Conservation (phyloP, 1,140 invertebrate genomes). For the Leptinotarsa lineolata region DNA sequence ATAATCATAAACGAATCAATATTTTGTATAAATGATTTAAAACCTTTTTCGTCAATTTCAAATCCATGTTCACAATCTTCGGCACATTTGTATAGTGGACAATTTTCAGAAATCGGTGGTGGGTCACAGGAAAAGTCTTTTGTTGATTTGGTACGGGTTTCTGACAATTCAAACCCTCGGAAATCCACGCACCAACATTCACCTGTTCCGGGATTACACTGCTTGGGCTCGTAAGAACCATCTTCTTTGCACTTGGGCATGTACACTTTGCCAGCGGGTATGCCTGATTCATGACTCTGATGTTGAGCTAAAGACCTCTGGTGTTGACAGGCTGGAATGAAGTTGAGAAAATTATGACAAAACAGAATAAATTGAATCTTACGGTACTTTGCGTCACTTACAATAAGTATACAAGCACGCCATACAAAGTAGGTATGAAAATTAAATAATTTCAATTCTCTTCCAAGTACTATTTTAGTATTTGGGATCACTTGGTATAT, state of each 20-base stretch:
- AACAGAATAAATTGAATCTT: constrained; percentile 11
- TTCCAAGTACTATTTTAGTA: too few relatives aligned
- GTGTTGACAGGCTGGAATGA: constrained; percentile 71
- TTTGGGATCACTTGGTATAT: too few relatives aligned
- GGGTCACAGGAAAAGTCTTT: constrained; percentile 52
- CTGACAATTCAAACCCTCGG: constrained; percentile 77
- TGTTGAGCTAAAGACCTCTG: constrained; percentile 70
- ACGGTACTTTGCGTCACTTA: neutral
- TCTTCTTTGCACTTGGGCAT: constrained; percentile 78
- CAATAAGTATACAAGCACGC: neutral
- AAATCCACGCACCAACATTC: constrained; percentile 90
- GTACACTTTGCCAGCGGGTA: constrained; percentile 73
- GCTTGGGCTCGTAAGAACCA: constrained; percentile 76
- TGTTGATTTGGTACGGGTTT: constrained; percentile 58
- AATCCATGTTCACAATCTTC: constrained; percentile 69
- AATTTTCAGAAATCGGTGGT: constrained; percentile 55
- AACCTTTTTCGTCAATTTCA: constrained; percentile 64
- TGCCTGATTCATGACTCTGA: constrained; percentile 74
- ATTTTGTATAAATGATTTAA: neutral
- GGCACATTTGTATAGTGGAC: constrained; percentile 66
- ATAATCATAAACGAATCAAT: too few relatives aligned
- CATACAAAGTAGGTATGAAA: neutral
- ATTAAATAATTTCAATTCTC: too few relatives aligned
- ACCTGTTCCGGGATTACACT: constrained; percentile 75
- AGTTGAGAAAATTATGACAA: neutral